A percentile compares a stretch with the other conserved stretches of the same genome.
Evolutionary conservation across 2,888 invertebrate species (phyloP).

Genomic region (Cryptus viduatorius): DNA sequence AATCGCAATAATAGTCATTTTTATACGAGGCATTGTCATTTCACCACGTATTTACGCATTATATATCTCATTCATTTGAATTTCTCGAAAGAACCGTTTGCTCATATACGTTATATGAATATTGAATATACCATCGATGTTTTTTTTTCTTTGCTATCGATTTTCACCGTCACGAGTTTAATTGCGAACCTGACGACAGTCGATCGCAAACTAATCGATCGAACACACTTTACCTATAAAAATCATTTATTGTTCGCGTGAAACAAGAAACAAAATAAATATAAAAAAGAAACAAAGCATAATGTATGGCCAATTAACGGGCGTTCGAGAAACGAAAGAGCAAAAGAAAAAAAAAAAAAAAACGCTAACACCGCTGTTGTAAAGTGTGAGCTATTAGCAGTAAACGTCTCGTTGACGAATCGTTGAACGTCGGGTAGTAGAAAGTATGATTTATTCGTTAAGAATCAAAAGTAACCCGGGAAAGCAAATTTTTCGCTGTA

Average conservation of each 20-base stretch:
- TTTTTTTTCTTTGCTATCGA: constrained; percentile 11
- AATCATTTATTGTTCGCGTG: constrained; percentile 40
- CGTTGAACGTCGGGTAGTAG: constrained; percentile 59
- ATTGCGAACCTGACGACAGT: constrained; percentile 27
- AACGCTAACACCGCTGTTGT: constrained; percentile 66
- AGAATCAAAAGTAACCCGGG: background rate
- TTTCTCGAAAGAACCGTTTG: constrained; percentile 54
- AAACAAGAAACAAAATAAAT: constrained; percentile 9
- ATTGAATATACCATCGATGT: constrained; percentile 35
- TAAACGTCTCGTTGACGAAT: constrained; percentile 60
- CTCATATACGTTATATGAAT: constrained; percentile 37
- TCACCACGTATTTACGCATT: constrained; percentile 63
- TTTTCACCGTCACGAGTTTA: constrained; percentile 19
- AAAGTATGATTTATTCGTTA: constrained; percentile 75
- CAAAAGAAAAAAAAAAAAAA: constrained; percentile 57
- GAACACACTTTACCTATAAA: constrained; percentile 14
- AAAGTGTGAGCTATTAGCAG: constrained; percentile 67
- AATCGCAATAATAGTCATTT: constrained; percentile 70
- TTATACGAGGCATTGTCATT: constrained; percentile 63
- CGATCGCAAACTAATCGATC: constrained; percentile 28
- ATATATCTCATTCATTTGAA: constrained; percentile 53
- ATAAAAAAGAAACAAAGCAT: constrained; percentile 12
- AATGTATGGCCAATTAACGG: constrained; percentile 57
- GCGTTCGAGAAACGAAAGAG: constrained; percentile 59
- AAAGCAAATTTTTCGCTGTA: background rate